These are phyloP conservation scores for Dendronephthya gigantea DNA, from an alignment of 64 coral and sea anemone genomes.

Conservation along the genomic window DNA sequence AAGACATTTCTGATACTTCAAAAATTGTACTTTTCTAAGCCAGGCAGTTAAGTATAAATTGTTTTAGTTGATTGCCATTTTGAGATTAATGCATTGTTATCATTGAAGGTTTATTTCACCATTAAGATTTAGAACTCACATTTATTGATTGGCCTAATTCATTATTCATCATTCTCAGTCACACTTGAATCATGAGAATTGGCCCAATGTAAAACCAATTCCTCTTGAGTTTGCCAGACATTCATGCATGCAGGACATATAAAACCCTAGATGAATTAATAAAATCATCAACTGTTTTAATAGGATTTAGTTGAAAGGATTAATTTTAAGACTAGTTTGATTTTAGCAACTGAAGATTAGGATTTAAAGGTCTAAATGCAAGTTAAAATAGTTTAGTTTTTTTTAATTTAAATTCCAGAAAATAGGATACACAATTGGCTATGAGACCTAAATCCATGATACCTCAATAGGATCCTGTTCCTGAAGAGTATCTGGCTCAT, in stretches of 20 bases:
- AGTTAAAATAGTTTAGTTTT: too few relatives aligned
- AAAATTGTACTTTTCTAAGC: too few relatives aligned
- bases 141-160: not conserved
- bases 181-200: not conserved
- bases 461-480: constrained; percentile 11
- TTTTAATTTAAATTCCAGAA: too few relatives aligned
- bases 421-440: too few relatives aligned
- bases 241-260: constrained; percentile 12
- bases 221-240: constrained; percentile 12
- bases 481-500: not conserved
- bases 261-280: constrained; percentile 6
- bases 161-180: not conserved
- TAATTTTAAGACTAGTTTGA: too few relatives aligned
- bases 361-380: too few relatives aligned
- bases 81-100: not conserved
- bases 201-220: not conserved
- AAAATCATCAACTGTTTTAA: not conserved
- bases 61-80: too few relatives aligned
- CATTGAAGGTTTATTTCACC: not conserved
- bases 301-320: too few relatives aligned
- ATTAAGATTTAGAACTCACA: not conserved
- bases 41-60: too few relatives aligned
- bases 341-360: too few relatives aligned
- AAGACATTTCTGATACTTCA: too few relatives aligned
- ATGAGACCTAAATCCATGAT: too few relatives aligned